Percentiles rank a stretch among this genome's conserved stretches.
phyloP scores from a whole-genome alignment of 2,888 invertebrate species.

The Microctonus brassicae region DNA sequence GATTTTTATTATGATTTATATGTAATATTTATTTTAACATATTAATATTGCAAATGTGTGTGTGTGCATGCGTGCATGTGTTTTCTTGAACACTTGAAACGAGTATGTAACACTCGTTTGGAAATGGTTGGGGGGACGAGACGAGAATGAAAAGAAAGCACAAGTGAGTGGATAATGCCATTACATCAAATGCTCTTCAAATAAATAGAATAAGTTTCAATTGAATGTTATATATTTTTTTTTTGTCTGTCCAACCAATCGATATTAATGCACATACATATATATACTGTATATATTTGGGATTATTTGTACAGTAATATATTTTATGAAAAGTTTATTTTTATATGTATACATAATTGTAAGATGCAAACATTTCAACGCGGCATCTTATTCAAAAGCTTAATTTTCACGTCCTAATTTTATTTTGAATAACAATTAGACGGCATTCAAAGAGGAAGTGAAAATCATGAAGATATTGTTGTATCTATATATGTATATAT shows the following conservation, averaged over 20 bases:
- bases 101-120: too few relatives aligned
- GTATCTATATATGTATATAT: slow-evolving; percentile 28
- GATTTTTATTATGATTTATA: background rate
- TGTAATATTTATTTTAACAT: background rate
- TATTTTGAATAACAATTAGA: slow-evolving; percentile 47
- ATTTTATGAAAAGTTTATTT: too few relatives aligned
- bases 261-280: background rate
- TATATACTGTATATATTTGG: too few relatives aligned
- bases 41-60: too few relatives aligned
- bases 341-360: background rate
- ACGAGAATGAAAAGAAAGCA: slow-evolving; percentile 52
- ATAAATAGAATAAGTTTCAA: slow-evolving; percentile 24
- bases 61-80: too few relatives aligned
- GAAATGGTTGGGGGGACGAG: background rate
- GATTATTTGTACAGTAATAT: too few relatives aligned
- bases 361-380: background rate
- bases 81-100: too few relatives aligned
- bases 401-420: slow-evolving; percentile 29
- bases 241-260: too few relatives aligned
- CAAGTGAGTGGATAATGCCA: slow-evolving; percentile 29
- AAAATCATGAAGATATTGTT: slow-evolving; percentile 53
- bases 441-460: slow-evolving; percentile 47
- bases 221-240: background rate
- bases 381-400: slow-evolving; percentile 29
- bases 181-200: slow-evolving; percentile 23